Base-by-base conservation (phyloP, 2,797 vertebrate genomes). In the Phoebastria nigripes region DNA sequence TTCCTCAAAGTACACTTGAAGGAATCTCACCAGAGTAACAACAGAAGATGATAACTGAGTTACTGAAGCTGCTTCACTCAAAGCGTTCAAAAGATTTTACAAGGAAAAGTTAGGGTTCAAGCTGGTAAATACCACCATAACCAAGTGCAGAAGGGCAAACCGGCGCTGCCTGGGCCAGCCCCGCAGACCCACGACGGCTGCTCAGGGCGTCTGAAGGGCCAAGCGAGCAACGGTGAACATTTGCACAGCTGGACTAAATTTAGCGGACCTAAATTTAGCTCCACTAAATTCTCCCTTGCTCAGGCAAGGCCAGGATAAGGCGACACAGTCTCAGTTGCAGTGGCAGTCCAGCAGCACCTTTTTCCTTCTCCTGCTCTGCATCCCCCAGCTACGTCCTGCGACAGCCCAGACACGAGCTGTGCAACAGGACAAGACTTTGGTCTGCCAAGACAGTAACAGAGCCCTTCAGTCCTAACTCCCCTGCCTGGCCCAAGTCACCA, bases 321-420 rank as follows among this genome's bases (percentile, higher is more conserved):
- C 3, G 33, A 37, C 46, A 37, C 0, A 2, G 56, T 29, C 71
- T n/a, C 35, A 14, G 37, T 0, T 8, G 47, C 5, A 14, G 0
- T 11, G 29, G 33, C 4, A 8, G 33, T 8, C 58, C 58, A 37
- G 58, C 35, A 37, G n/a, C 11, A 25, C 24, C 58, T 12, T 56
- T 63, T 67, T 31, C 31, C 5, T 52, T 51, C 37, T n/a, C 42
- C 76, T 19, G 74, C 58, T 65, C 52, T 1, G 6, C 9, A 6
- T 14, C 26, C 46, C 31, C 24, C 47, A 19, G 83, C 49, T 21
- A 10, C 1, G 6, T n/a, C 66, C 74, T 20, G 55, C 1, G 1
- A 56, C 25, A 2, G 91, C 73, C 66, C 35, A 17, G 67, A 24
- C 65, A 42, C 0, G 0, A 55, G 47, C n/a, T 5, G 37, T 5